Base-by-base conservation (phyloP, 2,797 vertebrate genomes). In the Neostethus bicornis region DNA sequence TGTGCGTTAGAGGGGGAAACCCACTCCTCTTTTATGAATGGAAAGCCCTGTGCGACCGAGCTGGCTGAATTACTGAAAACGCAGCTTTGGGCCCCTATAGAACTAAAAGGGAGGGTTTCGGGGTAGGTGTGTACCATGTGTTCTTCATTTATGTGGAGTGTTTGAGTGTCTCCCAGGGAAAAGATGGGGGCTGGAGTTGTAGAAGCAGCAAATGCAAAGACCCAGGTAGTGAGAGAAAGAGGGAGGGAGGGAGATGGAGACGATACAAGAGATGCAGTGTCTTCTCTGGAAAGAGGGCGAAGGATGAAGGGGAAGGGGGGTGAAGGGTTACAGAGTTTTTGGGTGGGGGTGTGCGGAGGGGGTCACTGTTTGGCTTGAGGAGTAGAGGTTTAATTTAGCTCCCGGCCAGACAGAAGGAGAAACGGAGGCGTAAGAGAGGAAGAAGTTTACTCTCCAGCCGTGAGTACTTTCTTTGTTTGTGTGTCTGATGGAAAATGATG, bases 231-330 rank as follows among this genome's bases (percentile, higher is more conserved):
- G 66, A 79, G 79, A 65, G 60, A 70, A 62, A 79, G 76, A 75
- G 60, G 73, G 78, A 72, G 76, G 61, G 70, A 65, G 47, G 73
- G 78, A 75, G 54, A 66, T 62, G 51, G 32, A 82, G 80, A 86
- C 74, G 82, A 80, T 75, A 92, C 91, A 92, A 92, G 90, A 91
- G 89, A 88, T 91, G 89, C 60, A 92, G 91, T 93, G 92, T 93
- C 90, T 88, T 90, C 87, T 78, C 86, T 88, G 90, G 84, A 89
- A 88, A 87, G 84, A 88, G 87, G 77, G 87, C 43, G 66, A 84
- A 85, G 77, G 84, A 85, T 81, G 77, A 77, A 73, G 72, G 75
- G 62, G 51, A 61, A 50, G 61, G 49, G 31, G 51, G 48, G 53
- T 17, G 16, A 44, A 43, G 42, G 50, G 63, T 34, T 39, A 39